Evolutionary conservation across 64 coral and sea anemone species (phyloP), one percentile per base, ranked within the genome.

Genomic region (Pocillopora damicornis): DNA sequence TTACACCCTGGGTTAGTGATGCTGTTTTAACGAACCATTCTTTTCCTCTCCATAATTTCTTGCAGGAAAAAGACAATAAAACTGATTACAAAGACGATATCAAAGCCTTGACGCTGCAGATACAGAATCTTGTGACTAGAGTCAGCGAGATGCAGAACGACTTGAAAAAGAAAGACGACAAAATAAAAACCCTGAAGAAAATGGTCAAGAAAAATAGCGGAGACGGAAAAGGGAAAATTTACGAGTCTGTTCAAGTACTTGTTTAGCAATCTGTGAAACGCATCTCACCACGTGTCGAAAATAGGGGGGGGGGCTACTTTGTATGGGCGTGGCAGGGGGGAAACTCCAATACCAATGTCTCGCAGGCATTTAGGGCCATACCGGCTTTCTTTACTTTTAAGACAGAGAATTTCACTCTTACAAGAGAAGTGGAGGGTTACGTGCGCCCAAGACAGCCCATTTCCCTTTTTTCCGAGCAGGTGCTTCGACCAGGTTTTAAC

Each of bases 151-250:
- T 97, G 91, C 88, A 97, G 37, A 86, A 58, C 14, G 83, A 91
- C 15, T 86, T 97, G 51, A 90, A 90, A 26, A 92, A 88, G 78
- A 97, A 97, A 74, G 94, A 93, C 56, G 89, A 97, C 60, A 93
- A 86, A 18, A 97, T 97, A 20, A 72, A 61, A 68, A 83, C 61
- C 15, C 25, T 97, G 25, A 97, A 93, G 89, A 86, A 90, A 68
- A 82, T 97, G 38, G 87, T 93, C 35, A 97, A 93, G 59, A 97
- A 90, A 72, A 93, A 90, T 68, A 69, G 83, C 23, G 72, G 60
- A 18, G 74, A 86, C 5, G 93, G 60, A 73, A 83, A 96, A 90
- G 86, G 88, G 60, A 74, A 96, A 91, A 77, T 96, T 83, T 63
- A 76, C 34, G 60, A 96, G 89, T 89, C 87, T 61, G 91, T 89